Conservation (phyloP, 2,113 vertebrate genomes). For the Odocoileus hemionus region DNA sequence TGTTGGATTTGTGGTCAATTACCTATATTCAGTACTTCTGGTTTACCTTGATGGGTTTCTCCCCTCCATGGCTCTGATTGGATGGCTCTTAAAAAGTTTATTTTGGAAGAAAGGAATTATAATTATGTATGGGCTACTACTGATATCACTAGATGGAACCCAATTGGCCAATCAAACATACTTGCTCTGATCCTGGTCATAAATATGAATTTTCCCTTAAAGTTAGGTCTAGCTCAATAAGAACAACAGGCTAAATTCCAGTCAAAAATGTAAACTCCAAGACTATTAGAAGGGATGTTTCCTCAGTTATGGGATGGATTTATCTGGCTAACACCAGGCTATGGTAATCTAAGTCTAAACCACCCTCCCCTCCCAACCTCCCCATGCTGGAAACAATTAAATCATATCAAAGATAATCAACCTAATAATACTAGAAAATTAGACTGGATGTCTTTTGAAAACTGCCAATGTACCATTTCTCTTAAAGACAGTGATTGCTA, state of each 20-base stretch:
- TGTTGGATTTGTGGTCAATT: neutral
- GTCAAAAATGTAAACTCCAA: neutral
- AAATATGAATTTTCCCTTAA: neutral
- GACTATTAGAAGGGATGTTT: neutral
- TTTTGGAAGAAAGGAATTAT: neutral
- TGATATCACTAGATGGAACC: neutral
- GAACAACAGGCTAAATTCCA: neutral
- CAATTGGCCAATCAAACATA: neutral
- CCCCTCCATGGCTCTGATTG: neutral
- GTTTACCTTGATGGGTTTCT: neutral
- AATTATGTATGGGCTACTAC: neutral
- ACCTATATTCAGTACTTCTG: neutral
- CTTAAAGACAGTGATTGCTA: neutral
- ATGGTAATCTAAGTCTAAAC: neutral
- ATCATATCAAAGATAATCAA: neutral
- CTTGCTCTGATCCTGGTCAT: neutral
- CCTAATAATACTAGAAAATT: neutral
- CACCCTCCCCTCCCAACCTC: neutral
- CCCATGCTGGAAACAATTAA: neutral
- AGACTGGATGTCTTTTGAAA: neutral
- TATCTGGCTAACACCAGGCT: neutral
- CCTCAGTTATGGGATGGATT: neutral
- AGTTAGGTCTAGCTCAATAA: neutral
- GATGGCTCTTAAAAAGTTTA: neutral
- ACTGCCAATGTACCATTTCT: neutral